Base-by-base conservation (phyloP, 1,140 invertebrate genomes). In the Eueides isabella region DNA sequence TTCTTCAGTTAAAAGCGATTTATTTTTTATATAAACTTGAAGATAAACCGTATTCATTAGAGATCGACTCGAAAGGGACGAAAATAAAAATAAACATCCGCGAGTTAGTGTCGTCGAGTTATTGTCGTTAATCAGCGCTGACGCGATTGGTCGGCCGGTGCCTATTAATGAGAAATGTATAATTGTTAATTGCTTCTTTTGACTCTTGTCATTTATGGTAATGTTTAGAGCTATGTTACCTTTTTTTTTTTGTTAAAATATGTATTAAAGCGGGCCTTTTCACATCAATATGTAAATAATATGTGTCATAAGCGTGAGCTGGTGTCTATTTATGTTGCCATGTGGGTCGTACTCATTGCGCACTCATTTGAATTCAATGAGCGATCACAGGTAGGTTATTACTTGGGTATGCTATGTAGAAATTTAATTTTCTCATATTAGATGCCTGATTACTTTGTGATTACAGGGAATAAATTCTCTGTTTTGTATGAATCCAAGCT, bases 1-100 rank as follows among this genome's bases (percentile, higher is more conserved):
- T 93, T 93, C 91, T 90, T 93, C 91, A 93, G 91, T 92, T 93
- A 92, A 91, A 90, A 93, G 88, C 91, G 89, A 92, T 91, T 93
- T 93, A 92, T 92, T 93, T 93, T 91, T 93, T 93, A 91, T 93
- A 93, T 91, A 90, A 91, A 89, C 88, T 90, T 85, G 86, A 91
- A 92, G 90, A 92, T 93, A 93, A 92, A 88, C 91, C 82, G 91
- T 92, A 91, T 93, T 93, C 91, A 93, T 93, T 93, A 93, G 90
- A 91, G 89, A 93, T 91, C 87, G 89, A 85, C 82, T 92, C 89
- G 89, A 88, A 90, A 89, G 88, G 89, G 88, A 86, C 86, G 85
- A 84, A 90, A 88, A 91, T 91, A 91, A 92, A 89, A 91, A 90
- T 87, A 90, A 90, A 87, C 82, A 84, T 85, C 84, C 81, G 74